A percentile compares a stretch with the other conserved stretches of the same genome.
Conservation (phyloP, 2,797 vertebrate species). For the Myotis vivesi region DNA sequence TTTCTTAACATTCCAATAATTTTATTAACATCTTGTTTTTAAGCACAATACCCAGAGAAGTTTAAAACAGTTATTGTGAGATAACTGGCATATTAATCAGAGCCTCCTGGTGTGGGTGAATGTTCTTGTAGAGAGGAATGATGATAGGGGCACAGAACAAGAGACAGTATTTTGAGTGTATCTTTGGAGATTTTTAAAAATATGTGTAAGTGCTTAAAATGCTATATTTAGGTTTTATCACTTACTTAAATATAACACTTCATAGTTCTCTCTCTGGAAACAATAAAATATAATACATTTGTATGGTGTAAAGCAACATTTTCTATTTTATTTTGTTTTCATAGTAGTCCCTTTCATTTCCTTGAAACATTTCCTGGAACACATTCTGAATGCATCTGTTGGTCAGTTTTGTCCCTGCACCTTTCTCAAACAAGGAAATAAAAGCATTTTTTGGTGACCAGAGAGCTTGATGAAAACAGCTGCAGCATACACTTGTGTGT, state of each 20-base stretch:
- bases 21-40: constrained; percentile 26
- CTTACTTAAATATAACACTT: not conserved
- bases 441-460: constrained; percentile 42
- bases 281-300: constrained; percentile 23
- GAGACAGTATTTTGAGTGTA: not conserved
- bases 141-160: not conserved
- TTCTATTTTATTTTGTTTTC: constrained; percentile 31
- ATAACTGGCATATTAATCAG: not conserved
- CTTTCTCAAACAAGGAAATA: constrained; percentile 62
- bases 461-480: constrained; percentile 66
- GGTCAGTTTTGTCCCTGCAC: constrained; percentile 22
- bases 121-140: not conserved
- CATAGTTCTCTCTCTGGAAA: constrained; percentile 29
- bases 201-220: not conserved
- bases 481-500: constrained; percentile 66
- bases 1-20: not conserved
- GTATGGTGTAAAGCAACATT: constrained; percentile 60
- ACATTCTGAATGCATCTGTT: constrained; percentile 46
- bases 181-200: not conserved
- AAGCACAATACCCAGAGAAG: not conserved
- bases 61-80: not conserved
- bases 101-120: not conserved
- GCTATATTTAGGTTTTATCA: not conserved
- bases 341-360: not conserved
- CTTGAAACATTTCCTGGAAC: constrained; percentile 34